phyloP scores from a whole-genome alignment of 2,113 vertebrate species.

The Rhea americana region DNA sequence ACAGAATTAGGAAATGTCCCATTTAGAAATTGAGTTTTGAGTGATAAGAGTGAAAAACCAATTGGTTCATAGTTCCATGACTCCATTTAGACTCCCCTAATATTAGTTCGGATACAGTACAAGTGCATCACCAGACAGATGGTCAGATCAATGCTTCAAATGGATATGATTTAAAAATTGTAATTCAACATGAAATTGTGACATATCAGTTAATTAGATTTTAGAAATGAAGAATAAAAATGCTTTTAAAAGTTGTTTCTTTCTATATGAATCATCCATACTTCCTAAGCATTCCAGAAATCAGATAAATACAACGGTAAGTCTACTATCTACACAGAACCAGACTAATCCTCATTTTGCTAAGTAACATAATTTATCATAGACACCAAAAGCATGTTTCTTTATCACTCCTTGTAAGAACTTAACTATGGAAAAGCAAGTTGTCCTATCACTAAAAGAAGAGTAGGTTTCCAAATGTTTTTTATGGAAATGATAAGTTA shows the following conservation, averaged over 20 bases:
- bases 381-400: background rate
- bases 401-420: background rate
- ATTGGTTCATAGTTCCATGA: background rate
- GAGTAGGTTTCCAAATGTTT: too few relatives aligned
- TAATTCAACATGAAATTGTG: slow-evolving; percentile 7
- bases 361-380: background rate
- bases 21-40: slow-evolving; percentile 40
- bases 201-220: slow-evolving; percentile 11
- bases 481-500: background rate
- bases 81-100: slow-evolving; percentile 10
- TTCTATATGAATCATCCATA: background rate
- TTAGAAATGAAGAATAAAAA: slow-evolving; percentile 14
- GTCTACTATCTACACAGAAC: background rate
- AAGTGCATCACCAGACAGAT: slow-evolving; percentile 5
- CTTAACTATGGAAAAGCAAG: background rate
- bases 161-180: background rate
- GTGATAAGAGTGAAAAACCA: slow-evolving; percentile 10
- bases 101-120: background rate
- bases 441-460: background rate
- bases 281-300: slow-evolving; percentile 12
- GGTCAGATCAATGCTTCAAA: background rate
- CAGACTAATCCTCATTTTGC: background rate
- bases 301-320: background rate
- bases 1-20: slow-evolving; percentile 25
- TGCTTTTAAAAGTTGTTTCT: slow-evolving; percentile 7